These are phyloP conservation scores for Clarias macrocephalus DNA, from an alignment of 2,113 vertebrate species.

Conservation along the genomic window DNA sequence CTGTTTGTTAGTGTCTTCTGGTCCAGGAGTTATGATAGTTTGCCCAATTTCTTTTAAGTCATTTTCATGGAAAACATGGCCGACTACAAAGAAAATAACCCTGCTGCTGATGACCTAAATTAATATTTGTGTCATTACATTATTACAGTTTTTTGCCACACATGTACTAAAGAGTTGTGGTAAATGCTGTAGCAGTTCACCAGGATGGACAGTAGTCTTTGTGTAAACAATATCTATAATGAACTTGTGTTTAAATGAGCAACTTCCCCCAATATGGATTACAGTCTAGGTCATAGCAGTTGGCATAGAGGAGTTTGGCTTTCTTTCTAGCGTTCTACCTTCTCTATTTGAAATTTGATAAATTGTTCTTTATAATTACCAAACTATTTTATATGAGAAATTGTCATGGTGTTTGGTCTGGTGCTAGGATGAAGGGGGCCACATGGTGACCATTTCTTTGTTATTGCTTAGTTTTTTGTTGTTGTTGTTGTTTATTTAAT, in stretches of 20 bases:
- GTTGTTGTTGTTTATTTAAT: not conserved
- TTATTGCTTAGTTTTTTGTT: not conserved
- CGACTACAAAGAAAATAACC: not conserved
- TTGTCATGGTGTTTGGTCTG: not conserved
- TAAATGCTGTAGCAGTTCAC: not conserved
- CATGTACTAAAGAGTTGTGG: not conserved
- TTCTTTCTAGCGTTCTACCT: not conserved
- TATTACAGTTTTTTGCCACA: not conserved
- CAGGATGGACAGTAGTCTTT: not conserved
- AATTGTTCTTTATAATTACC: not conserved
- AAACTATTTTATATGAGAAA: not conserved
- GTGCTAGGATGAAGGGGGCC: not conserved
- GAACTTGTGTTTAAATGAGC: not conserved
- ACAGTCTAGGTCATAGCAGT: not conserved
- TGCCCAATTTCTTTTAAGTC: not conserved
- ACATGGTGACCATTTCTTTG: too few relatives aligned
- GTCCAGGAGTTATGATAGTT: not conserved
- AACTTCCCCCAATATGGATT: too few relatives aligned
- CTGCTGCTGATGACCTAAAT: not conserved
- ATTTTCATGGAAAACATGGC: not conserved
- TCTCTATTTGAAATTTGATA: not conserved
- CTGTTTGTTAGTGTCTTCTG: too few relatives aligned
- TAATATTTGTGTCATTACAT: not conserved
- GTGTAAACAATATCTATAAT: not conserved
- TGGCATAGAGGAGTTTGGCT: not conserved